Conservation (phyloP, 2,797 vertebrate species). For the Siniperca scherzeri region DNA sequence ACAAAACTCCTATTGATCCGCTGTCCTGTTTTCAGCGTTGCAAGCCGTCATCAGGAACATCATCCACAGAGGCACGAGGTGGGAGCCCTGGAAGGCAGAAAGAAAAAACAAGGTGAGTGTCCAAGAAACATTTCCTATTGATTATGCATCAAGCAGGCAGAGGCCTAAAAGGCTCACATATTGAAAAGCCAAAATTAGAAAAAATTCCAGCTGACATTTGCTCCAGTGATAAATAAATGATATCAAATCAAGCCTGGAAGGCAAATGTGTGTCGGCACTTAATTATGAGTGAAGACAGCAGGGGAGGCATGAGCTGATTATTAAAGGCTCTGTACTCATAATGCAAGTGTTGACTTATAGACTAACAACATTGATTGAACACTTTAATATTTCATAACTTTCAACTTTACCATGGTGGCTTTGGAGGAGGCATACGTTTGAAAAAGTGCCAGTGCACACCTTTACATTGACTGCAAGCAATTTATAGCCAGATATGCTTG, state of each 20-base stretch:
- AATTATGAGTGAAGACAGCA: constrained; percentile 81
- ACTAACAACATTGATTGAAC: constrained; percentile 62
- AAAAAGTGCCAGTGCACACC: constrained; percentile 53
- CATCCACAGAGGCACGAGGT: constrained; percentile 72
- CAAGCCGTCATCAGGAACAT: constrained; percentile 80
- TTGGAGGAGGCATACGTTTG: constrained; percentile 52
- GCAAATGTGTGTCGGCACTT: constrained; percentile 84
- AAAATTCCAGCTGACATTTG: constrained; percentile 73
- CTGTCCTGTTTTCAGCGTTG: constrained; percentile 73
- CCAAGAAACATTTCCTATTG: constrained; percentile 78
- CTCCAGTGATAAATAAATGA: constrained; percentile 82
- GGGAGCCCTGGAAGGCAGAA: constrained; percentile 81
- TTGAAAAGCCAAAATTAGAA: constrained; percentile 64
- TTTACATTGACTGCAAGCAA: constrained; percentile 64
- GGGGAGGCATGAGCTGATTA: constrained; percentile 71
- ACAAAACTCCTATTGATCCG: constrained; percentile 76
- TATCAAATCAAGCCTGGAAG: constrained; percentile 80
- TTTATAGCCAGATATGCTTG: constrained; percentile 64
- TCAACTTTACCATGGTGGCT: constrained; percentile 57
- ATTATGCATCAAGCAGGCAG: constrained; percentile 78
- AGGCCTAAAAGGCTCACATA: constrained; percentile 60
- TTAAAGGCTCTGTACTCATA: constrained; percentile 70
- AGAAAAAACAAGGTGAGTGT: constrained; percentile 74
- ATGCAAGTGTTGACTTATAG: constrained; percentile 71
- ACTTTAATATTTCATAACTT: constrained; percentile 79